These are phyloP conservation scores for Eupithecia tripunctaria DNA, from an alignment of 2,888 invertebrate species.

Conservation along the genomic window DNA sequence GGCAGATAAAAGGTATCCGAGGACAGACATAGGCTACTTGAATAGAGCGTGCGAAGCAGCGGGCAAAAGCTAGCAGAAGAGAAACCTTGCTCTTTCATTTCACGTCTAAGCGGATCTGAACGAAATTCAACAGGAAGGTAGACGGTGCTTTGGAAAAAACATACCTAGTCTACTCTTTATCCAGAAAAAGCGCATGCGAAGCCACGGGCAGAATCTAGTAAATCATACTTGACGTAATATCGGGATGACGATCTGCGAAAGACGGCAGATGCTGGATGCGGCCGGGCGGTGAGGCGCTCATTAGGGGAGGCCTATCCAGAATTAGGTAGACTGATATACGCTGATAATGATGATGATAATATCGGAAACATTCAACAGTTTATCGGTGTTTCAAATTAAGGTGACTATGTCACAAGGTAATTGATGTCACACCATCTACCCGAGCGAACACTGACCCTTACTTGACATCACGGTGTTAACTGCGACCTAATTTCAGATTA, in stretches of 20 bases:
- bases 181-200: not conserved
- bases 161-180: not conserved
- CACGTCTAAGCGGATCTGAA: not conserved
- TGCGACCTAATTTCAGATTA: conserved; percentile 83
- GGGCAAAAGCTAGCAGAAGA: too few species aligned
- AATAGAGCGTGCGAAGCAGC: too few species aligned
- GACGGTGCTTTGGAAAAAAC: not conserved
- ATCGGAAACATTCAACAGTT: not conserved
- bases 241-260: too few species aligned
- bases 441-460: conserved; percentile 73
- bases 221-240: not conserved
- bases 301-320: too few species aligned
- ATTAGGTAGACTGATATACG: too few species aligned
- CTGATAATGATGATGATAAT: too few species aligned
- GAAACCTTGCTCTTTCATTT: too few species aligned
- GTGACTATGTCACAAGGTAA: conserved; percentile 37
- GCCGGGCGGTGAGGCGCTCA: too few species aligned
- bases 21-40: too few species aligned
- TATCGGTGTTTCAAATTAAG: conserved; percentile 28
- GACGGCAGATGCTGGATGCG: too few species aligned
- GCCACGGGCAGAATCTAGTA: not conserved
- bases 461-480: conserved; percentile 76
- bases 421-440: conserved; percentile 39
- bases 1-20: too few species aligned
- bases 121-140: not conserved